Base-by-base conservation (phyloP, 2,797 vertebrate genomes). In the Sebastes trivittatus region DNA sequence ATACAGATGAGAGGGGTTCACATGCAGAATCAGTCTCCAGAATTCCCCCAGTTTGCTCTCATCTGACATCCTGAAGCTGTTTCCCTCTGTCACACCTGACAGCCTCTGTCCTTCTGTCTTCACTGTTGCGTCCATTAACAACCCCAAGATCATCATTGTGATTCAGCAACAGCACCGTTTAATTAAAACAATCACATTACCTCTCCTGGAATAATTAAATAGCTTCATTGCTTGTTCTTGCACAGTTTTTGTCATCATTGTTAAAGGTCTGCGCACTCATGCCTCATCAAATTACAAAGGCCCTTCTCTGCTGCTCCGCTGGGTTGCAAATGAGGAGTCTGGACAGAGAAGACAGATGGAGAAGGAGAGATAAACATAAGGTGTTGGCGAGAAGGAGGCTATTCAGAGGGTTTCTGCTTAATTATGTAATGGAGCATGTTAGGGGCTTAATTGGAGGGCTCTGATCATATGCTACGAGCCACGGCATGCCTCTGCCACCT, bases 341-440 rank as follows among this genome's bases (percentile, higher is more conserved):
- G 75, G 77, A 52, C 83, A 60, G 84, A 68, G 65, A 67, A 78
- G 78, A 89, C 84, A 86, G 88, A 90, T 83, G 81, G 91, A 89
- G 82, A 60, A 69, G 74, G 81, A 73, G 72, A 82, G 75, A 85
- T 75, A 83, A 87, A 88, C 84, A 86, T 72, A 88, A 84, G 86
- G 85, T 78, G 85, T 67, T 88, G 88, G 88, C 64, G 7, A 63
- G 73, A 32, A 79, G 70, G 80, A 82, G 61, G 82, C 75, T 73
- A 78, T 77, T 59, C 68, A 84, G 75, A 77, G 81, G 63, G 76
- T 77, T 84, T 75, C 69, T 77, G 76, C 87, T 77, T 87, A 82
- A 90, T 93, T 85, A 91, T 87, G 83, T 89, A 90, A 92, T 89
- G 90, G 85, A 85, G 82, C 86, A 58, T 90, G 87, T 87, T 81